These are phyloP conservation scores for Hypanus sabinus DNA, from an alignment of 2,113 vertebrate genomes.

Conservation along the genomic window DNA sequence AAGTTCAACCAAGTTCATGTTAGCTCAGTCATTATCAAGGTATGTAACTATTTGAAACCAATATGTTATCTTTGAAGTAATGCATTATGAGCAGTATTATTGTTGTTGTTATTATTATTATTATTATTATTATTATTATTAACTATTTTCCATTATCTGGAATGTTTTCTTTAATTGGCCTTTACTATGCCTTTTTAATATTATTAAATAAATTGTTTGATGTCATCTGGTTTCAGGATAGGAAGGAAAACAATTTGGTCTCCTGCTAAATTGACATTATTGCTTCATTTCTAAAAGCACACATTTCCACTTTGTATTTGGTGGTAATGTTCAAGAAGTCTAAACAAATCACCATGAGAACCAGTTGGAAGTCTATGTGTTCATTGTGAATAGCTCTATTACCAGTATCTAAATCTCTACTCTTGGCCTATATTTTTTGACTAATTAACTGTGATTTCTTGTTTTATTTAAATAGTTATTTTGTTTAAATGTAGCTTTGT, in stretches of 20 bases:
- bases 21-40: constrained; percentile 16
- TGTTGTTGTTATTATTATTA: too few species aligned
- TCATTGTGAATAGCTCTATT: not conserved
- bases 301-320: not conserved
- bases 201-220: not conserved
- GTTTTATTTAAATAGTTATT: not conserved
- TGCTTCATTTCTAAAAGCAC: not conserved
- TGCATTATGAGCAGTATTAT: not conserved
- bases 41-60: constrained; percentile 14
- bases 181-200: not conserved
- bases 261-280: not conserved
- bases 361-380: not conserved
- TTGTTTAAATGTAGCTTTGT: not conserved
- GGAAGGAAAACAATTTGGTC: not conserved
- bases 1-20: constrained; percentile 53
- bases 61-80: not conserved
- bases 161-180: not conserved
- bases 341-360: not conserved
- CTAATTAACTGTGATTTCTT: not conserved
- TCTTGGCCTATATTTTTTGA: not conserved
- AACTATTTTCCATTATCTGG: not conserved
- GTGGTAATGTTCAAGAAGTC: not conserved
- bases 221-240: not conserved
- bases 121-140: not conserved
- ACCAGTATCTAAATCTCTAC: not conserved